Conservation (phyloP, 2,797 vertebrate species). For the Gymnodraco acuticeps region DNA sequence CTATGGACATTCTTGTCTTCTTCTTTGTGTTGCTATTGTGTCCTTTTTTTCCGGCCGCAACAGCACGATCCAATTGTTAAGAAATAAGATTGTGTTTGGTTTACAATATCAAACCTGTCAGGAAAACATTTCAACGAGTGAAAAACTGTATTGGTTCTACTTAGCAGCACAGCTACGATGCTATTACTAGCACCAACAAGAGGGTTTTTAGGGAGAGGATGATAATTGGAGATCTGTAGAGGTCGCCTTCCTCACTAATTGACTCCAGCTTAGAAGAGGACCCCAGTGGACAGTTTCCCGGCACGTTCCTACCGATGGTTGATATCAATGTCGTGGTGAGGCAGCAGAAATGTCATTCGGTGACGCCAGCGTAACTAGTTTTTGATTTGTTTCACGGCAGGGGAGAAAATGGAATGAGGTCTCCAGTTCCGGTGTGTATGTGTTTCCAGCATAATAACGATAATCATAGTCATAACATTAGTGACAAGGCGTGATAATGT, state of each 20-base stretch:
- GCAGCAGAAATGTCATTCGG: constrained; percentile 48
- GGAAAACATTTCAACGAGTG: constrained; percentile 30
- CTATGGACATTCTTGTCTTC: constrained; percentile 8
- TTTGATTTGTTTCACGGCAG: constrained; percentile 78
- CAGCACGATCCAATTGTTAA: constrained; percentile 4
- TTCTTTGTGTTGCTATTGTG: neutral
- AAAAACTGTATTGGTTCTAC: constrained; percentile 35
- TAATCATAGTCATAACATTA: constrained; percentile 72
- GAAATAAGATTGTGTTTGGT: constrained; percentile 20
- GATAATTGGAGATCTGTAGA: constrained; percentile 64
- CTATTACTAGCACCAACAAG: constrained; percentile 57
- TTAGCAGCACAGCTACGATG: constrained; percentile 38
- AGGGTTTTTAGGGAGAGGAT: constrained; percentile 54
- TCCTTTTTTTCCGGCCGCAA: constrained; percentile 24
- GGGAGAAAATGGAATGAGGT: constrained; percentile 63
- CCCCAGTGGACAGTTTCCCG: constrained; percentile 44
- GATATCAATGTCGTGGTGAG: constrained; percentile 51
- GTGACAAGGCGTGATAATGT: constrained; percentile 62
- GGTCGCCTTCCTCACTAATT: constrained; percentile 69
- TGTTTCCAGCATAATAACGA: constrained; percentile 59
- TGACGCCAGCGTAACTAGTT: constrained; percentile 58
- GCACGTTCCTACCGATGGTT: constrained; percentile 46
- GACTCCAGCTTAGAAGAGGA: constrained; percentile 58
- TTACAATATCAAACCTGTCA: constrained; percentile 24
- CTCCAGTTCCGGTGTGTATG: constrained; percentile 35